A percentile compares a stretch with the other conserved stretches of the same genome.
Conservation (phyloP, 2,113 vertebrate genomes). For the Alligator sinensis region DNA sequence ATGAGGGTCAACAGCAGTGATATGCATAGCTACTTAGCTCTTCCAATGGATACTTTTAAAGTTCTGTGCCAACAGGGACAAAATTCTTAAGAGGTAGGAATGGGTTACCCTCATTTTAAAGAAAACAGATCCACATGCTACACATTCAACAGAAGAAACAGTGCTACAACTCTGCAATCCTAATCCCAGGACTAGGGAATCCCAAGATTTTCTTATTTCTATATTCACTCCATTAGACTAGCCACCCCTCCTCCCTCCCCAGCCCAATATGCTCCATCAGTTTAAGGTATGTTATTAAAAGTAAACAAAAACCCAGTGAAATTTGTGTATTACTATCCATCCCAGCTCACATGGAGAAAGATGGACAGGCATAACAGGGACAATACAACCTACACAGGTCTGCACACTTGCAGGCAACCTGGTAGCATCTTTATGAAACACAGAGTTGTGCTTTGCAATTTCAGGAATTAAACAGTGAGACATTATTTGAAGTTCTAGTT, state of each 20-base stretch:
- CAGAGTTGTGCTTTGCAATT: not conserved
- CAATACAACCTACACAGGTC: not conserved
- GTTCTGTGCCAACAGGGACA: not conserved
- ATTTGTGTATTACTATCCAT: fast-evolving
- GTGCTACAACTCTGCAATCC: not conserved
- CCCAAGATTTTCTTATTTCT: not conserved
- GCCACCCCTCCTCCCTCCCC: not conserved
- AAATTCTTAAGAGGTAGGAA: not conserved
- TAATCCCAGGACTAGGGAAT: too few relatives aligned
- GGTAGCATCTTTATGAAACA: not conserved
- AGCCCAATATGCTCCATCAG: not conserved
- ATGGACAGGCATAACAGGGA: not conserved
- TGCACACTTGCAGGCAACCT: conserved; percentile 3
- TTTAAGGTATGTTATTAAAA: fast-evolving
- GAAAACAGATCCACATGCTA: not conserved
- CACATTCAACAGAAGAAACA: not conserved
- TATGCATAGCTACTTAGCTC: not conserved
- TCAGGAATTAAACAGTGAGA: not conserved
- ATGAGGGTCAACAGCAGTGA: not conserved
- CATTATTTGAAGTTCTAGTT: not conserved
- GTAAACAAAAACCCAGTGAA: not conserved
- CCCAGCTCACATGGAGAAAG: not conserved
- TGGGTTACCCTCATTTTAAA: not conserved
- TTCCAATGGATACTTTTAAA: not conserved
- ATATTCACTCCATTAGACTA: not conserved